These are phyloP conservation scores for Salmo trutta DNA, from an alignment of 2,797 vertebrate genomes.

Conservation along the genomic window DNA sequence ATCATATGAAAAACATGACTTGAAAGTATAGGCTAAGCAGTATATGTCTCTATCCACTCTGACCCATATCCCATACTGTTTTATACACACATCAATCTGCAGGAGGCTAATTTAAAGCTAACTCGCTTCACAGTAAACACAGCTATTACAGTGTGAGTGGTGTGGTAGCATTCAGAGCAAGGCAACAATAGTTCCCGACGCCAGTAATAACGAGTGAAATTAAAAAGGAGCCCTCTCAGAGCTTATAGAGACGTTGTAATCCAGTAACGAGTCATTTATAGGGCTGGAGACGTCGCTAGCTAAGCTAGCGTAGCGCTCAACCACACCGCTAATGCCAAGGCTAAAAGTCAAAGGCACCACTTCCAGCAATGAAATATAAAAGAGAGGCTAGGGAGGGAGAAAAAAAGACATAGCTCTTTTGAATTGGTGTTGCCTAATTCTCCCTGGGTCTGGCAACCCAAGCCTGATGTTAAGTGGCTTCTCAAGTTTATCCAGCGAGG, in stretches of 20 bases:
- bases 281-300: slow-evolving; percentile 17
- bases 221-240: slow-evolving; percentile 32
- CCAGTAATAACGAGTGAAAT: slow-evolving; percentile 40
- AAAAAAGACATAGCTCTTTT: slow-evolving; percentile 48
- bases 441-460: slow-evolving; percentile 70
- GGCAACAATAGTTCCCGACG: slow-evolving; percentile 37
- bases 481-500: slow-evolving; percentile 83
- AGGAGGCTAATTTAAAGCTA: slow-evolving; percentile 67
- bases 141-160: slow-evolving; percentile 66
- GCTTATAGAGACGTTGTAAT: slow-evolving; percentile 32
- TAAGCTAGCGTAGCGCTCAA: slow-evolving; percentile 2
- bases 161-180: slow-evolving; percentile 48
- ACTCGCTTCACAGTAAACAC: slow-evolving; percentile 60
- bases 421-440: slow-evolving; percentile 64
- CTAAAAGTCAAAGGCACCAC: slow-evolving; percentile 47
- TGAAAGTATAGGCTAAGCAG: slow-evolving; percentile 20
- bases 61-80: slow-evolving; percentile 36
- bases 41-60: neutral
- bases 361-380: slow-evolving; percentile 48
- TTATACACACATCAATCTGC: slow-evolving; percentile 56
- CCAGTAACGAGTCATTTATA: slow-evolving; percentile 35
- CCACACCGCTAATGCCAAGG: slow-evolving; percentile 34
- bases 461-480: slow-evolving; percentile 80
- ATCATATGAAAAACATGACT: slow-evolving; percentile 2
- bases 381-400: slow-evolving; percentile 38